Base-by-base conservation (phyloP, 2,797 vertebrate species). In the Tadarida brasiliensis region DNA sequence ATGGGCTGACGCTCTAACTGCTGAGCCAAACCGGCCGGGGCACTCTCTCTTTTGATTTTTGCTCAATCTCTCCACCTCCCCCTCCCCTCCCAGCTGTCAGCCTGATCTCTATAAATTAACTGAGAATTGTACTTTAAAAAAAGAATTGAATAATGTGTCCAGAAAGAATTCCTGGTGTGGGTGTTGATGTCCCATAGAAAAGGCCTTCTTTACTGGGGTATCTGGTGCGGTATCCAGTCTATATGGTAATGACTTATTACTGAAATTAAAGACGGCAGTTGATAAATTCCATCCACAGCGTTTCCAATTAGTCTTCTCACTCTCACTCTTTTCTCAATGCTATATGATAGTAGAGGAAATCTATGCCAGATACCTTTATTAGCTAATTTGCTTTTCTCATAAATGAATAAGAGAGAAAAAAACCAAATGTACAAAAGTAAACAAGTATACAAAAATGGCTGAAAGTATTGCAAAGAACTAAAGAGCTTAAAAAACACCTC, bases 121-220 rank as follows among this genome's bases (percentile, higher is more conserved):
- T 20, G 2, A 78, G 35, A 83, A 68, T 8, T 67, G 0, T 49
- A 89, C 26, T 61, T 88, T 9, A 82, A 78, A 88, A 30, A 86
- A 94, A 87, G 90, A 87, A 90, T 3, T 73, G 57, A 95, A 51
- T 57, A 84, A n/a, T 90, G 20, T 57, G 19, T 9, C 73, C 35
- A 81, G 7, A 87, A 28, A 76, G 39, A 35, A 86, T 94, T 95
- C 57, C 87, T 92, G 9, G 28, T 59, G 1, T 47, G 54, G 68
- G 1, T 49, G 11, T 3, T 90, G 6, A 24, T 71, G 24, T 78
- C 3, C 35, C 67, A 86, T 16, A 81, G n/a, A 77, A 86, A 88
- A 89, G 67, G 24, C 11, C 11, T 93, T 54, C 47, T 81, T 65
- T 57, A 70, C 20, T 54, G 61, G 67, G 35, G 15, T 59, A 73